Evolutionary conservation across 2,888 invertebrate genomes (phyloP), one percentile per base, ranked within the genome.

Genomic region (Zygaena filipendulae): DNA sequence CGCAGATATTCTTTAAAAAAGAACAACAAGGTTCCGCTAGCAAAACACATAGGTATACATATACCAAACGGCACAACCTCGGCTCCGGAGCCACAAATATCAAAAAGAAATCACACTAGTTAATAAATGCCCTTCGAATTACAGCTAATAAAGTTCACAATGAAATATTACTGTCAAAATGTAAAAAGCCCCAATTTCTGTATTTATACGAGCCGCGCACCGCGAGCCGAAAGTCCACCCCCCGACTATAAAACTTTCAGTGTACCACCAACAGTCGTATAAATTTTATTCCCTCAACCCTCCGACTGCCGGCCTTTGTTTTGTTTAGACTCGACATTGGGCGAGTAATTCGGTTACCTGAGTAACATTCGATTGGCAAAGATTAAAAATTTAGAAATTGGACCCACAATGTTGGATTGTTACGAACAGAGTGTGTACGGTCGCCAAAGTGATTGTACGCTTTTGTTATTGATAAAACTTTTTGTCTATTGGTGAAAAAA

Each of bases 91-190:
- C n/a, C n/a, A n/a, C n/a, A n/a, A n/a, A n/a, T n/a, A n/a, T n/a
- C n/a, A n/a, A n/a, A n/a, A n/a, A n/a, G 54, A 59, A 57, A 59
- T 49, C 43, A 42, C 35, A 46, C 49, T 56, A 51, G 56, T 60
- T 64, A 61, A 61, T 57, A 58, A 64, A 59, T 56, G 51, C 60
- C 56, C 51, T 52, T 49, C 52, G 54, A 46, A 64, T 63, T 61
- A 64, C 52, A 47, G 58, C 51, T 63, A 69, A 70, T 71, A 72
- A 71, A 71, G 55, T 61, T 50, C 47, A 56, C 58, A 44, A 52
- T 74, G 64, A 72, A 61, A 61, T 72, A 72, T 70, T 48, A 51
- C 60, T 57, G 58, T 63, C 59, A 59, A 47, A 56, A 47, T n/a
- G 48, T 52, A 53, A 55, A 59, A 63, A n/a, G 52, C 61, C 63